These are phyloP conservation scores for Sanderia malayensis DNA, from an alignment of 30 jellyfish, hydroid and myxozoan genomes.

Conservation along the genomic window DNA sequence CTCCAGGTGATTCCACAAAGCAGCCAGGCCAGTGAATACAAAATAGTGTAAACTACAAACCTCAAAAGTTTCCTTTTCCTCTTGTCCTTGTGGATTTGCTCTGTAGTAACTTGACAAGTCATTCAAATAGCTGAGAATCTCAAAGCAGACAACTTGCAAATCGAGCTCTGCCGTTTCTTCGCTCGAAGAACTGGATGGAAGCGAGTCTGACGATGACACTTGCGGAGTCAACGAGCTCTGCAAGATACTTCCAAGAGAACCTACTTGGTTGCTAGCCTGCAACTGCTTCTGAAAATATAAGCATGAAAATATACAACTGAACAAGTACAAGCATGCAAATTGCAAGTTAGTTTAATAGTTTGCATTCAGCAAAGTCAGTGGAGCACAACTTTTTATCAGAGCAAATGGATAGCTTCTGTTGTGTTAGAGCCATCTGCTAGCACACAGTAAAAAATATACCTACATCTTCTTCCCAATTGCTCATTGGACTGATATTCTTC, in stretches of 20 bases:
- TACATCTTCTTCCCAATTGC: conserved; percentile 31
- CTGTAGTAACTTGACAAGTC: conserved; percentile 27
- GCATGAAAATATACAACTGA: too few species aligned
- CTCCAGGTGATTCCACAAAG: neutral
- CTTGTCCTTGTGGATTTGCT: conserved; percentile 42
- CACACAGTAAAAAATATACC: neutral
- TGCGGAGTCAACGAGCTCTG: too few species aligned
- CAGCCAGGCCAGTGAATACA: neutral
- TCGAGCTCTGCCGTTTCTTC: conserved; percentile 48
- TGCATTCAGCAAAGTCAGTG: too few species aligned
- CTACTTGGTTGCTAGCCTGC: too few species aligned
- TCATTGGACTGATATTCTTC: conserved; percentile 28
- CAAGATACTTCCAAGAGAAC: too few species aligned
- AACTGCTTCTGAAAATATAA: too few species aligned
- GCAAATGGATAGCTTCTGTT: too few species aligned
- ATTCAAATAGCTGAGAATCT: conserved; percentile 36
- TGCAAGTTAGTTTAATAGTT: too few species aligned
- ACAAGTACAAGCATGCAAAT: too few species aligned
- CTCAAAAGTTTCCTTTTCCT: conserved; percentile 65
- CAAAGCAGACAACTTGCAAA: conserved; percentile 54
- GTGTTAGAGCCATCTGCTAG: too few species aligned
- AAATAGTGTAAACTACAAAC: conserved; percentile 15
- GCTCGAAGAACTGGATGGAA: conserved; percentile 16
- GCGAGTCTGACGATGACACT: too few species aligned
- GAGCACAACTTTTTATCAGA: too few species aligned